Conservation (phyloP, 2,797 vertebrate species). For the Acanthurus lineatus region DNA sequence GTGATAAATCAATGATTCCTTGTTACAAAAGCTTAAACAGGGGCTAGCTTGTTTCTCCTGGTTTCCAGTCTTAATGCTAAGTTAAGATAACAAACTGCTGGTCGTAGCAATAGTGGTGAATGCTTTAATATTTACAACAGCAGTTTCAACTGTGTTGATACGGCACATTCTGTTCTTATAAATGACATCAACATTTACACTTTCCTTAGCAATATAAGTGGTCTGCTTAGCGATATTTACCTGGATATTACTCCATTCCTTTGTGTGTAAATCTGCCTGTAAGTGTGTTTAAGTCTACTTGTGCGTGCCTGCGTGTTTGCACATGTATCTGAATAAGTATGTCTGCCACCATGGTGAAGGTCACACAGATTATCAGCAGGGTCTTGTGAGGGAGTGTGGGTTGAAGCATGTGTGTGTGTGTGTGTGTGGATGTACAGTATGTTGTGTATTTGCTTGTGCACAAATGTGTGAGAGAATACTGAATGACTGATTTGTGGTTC, state of each 20-base stretch:
- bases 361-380: slow-evolving; percentile 38
- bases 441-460: neutral
- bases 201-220: neutral
- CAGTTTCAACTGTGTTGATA: neutral
- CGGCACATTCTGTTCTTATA: neutral
- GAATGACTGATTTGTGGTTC: neutral
- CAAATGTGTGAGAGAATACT: slow-evolving; percentile 1
- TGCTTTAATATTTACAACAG: neutral
- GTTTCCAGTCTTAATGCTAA: neutral
- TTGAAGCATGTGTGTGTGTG: neutral
- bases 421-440: neutral
- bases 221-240: neutral
- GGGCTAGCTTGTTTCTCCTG: neutral
- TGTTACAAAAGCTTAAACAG: too few species aligned
- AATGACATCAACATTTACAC: slow-evolving; percentile 6
- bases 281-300: slow-evolving; percentile 18
- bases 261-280: slow-evolving; percentile 10
- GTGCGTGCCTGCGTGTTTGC: slow-evolving; percentile 21
- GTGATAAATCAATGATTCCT: too few species aligned
- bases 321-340: slow-evolving; percentile 14
- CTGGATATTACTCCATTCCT: neutral
- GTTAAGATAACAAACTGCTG: neutral
- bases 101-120: neutral
- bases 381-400: slow-evolving; percentile 11
- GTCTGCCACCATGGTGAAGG: slow-evolving; percentile 26